These are phyloP conservation scores for Cetonia aurata DNA, from an alignment of 2,888 invertebrate species.

Conservation along the genomic window DNA sequence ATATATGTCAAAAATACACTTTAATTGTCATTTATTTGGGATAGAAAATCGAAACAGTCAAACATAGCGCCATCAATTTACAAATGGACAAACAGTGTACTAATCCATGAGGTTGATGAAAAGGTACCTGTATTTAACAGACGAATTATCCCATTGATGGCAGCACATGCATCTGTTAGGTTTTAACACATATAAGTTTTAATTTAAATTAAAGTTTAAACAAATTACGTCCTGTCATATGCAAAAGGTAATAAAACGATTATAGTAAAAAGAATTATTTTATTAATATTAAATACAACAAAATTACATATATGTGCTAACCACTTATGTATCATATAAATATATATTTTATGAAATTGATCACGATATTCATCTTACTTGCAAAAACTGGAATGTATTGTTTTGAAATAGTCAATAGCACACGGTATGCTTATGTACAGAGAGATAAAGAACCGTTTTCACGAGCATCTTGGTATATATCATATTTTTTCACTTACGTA, in stretches of 20 bases:
- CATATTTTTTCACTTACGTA: too few relatives aligned
- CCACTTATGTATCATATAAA: constrained; percentile 51
- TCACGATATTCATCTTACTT: constrained; percentile 53
- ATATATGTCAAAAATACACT: constrained; percentile 41
- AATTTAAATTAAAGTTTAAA: too few relatives aligned
- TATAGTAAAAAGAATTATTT: constrained; percentile 42
- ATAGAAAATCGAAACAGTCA: constrained; percentile 40
- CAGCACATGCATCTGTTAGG: too few relatives aligned
- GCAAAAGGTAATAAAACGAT: constrained; percentile 31
- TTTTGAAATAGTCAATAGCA: not conserved
- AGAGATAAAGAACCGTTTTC: constrained; percentile 2
- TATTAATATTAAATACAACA: constrained; percentile 45
- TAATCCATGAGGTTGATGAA: too few relatives aligned
- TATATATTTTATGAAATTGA: constrained; percentile 55
- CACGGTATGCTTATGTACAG: not conserved
- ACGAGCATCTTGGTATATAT: too few relatives aligned
- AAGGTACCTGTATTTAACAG: too few relatives aligned
- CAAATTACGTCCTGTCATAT: too few relatives aligned
- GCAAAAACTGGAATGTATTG: constrained; percentile 54
- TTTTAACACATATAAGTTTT: too few relatives aligned
- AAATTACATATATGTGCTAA: constrained; percentile 45
- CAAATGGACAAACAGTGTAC: not conserved
- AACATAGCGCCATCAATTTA: constrained; percentile 25
- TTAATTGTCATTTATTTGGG: constrained; percentile 28
- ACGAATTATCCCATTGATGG: too few relatives aligned